phyloP scores from a whole-genome alignment of 2,888 invertebrate species.

The Trachelus troglodyta region DNA sequence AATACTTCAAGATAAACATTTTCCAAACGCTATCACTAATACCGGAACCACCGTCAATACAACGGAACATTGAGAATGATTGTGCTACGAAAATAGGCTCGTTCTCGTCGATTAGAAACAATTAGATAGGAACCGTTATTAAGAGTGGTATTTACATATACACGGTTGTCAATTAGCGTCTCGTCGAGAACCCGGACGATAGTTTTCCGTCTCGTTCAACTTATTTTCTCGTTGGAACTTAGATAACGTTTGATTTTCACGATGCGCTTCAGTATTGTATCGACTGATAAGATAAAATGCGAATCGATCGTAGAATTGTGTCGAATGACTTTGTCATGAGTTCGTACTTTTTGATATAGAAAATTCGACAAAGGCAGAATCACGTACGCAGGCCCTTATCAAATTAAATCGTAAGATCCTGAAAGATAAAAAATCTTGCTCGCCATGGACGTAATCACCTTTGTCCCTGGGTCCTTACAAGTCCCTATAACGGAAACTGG shows the following conservation, averaged over 20 bases:
- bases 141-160: background rate
- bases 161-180: background rate
- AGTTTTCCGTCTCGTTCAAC: background rate
- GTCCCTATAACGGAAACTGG: conserved; percentile 39
- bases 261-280: background rate
- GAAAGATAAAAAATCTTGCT: background rate
- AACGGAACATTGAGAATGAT: background rate
- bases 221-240: background rate
- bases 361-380: background rate
- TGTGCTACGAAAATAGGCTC: background rate
- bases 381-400: background rate
- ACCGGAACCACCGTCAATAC: background rate
- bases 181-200: background rate
- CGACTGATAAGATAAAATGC: background rate
- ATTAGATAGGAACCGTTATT: background rate
- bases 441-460: background rate
- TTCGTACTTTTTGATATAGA: background rate
- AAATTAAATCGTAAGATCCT: background rate
- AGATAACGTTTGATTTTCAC: background rate
- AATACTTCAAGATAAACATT: background rate
- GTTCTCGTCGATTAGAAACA: background rate
- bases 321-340: background rate
- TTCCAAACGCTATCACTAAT: background rate
- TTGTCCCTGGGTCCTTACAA: conserved; percentile 14
- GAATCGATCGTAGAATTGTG: background rate